Base-by-base conservation (phyloP, 2,888 invertebrate genomes). In the Beris morrisii region DNA sequence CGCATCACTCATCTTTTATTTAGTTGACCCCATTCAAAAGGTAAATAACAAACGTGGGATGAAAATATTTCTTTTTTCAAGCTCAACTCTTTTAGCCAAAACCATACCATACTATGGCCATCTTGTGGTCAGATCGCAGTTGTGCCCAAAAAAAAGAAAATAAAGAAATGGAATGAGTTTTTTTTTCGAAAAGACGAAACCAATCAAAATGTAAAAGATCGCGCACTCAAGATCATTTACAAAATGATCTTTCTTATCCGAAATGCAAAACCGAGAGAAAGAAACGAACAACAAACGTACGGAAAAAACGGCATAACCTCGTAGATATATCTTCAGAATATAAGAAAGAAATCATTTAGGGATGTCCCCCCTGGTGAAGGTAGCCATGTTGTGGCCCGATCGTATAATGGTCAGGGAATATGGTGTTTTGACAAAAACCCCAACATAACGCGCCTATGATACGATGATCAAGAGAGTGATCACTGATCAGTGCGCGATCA, bases 221-320 rank as follows among this genome's bases (percentile, higher is more conserved):
- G 45, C 58, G 58, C 58, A 45, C 44, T 46, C 58, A 28, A 58
- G 58, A 58, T 58, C 58, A 46, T 22, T 58, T 58, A 58, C 58
- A 58, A 58, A 58, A 45, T 58, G 58, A 28, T 58, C 44, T 46
- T 58, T 46, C 28, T 28, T 58, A 45, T 58, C 58, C 44, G 30
- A 45, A 28, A 46, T 46, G 46, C 45, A 46, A 45, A 45, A 46
- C 9, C 43, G 56, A 56, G 38, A 38, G 38, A 38, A 38, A 38
- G 38, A 38, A 38, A 38, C 5, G 38, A 38, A 38, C 5, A 38
- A 38, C 9, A 38, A 38, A 38, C 9, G 22, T 22, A 22, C 22
- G 38, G 38, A 38, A 38, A 38, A 38, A 38, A 38, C 9, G 38
- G 9, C 38, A 9, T 38, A 38, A 38, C 38, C 38, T 38, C 38